These are phyloP conservation scores for Bagarius yarrelli DNA, from an alignment of 2,113 vertebrate species.

Conservation along the genomic window DNA sequence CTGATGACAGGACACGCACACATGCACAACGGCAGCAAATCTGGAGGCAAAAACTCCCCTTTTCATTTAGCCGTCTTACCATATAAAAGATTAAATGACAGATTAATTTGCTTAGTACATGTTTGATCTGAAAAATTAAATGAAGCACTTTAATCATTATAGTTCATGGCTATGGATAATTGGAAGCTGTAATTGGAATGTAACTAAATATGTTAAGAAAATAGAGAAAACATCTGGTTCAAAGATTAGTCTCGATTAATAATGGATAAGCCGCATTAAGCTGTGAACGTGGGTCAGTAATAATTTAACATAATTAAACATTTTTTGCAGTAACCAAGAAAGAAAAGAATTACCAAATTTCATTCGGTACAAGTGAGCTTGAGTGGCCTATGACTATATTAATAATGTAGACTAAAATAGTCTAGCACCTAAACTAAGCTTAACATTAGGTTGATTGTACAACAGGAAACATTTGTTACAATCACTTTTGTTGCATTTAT, in stretches of 20 bases:
- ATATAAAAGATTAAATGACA: not conserved
- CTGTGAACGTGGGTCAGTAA: not conserved
- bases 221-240: not conserved
- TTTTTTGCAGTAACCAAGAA: not conserved
- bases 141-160: not conserved
- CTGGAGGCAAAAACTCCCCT: not conserved
- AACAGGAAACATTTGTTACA: not conserved
- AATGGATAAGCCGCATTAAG: not conserved
- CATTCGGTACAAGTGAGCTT: not conserved
- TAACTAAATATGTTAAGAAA: not conserved
- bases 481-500: not conserved
- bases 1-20: not conserved
- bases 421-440: not conserved
- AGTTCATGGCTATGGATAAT: not conserved
- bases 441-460: not conserved
- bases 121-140: not conserved
- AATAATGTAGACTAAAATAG: not conserved
- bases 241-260: not conserved
- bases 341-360: not conserved
- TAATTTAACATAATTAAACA: not conserved
- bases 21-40: not conserved
- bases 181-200: not conserved
- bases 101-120: not conserved
- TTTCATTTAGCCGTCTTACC: not conserved
- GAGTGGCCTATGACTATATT: not conserved